Conservation (phyloP, 2,113 vertebrate genomes). For the Panurus biarmicus region DNA sequence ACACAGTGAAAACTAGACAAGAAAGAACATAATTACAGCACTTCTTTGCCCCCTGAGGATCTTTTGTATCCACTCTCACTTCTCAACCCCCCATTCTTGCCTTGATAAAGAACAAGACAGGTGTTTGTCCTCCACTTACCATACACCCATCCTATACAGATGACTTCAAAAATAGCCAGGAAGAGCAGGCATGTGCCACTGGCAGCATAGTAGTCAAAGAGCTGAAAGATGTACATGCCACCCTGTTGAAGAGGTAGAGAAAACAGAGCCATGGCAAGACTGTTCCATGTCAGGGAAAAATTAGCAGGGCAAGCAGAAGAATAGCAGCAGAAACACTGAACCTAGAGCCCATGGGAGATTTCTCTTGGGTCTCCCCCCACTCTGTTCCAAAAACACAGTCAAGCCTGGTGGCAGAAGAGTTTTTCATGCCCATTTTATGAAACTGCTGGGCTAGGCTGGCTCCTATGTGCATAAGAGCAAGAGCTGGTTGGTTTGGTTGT, state of each 20-base stretch:
- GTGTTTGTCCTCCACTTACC: constrained; percentile 72
- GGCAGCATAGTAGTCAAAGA: constrained; percentile 93
- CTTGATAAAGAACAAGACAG: not conserved
- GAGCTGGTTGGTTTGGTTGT: not conserved
- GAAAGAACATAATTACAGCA: not conserved
- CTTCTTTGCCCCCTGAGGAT: not conserved
- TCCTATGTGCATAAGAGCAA: not conserved
- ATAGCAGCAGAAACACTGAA: not conserved
- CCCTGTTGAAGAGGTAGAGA: constrained; percentile 69
- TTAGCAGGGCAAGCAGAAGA: not conserved
- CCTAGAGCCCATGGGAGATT: not conserved
- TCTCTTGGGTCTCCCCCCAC: not conserved
- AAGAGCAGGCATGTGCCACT: constrained; percentile 91
- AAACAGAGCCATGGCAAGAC: not conserved
- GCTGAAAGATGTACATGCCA: constrained; percentile 92
- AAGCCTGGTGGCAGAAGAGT: not conserved
- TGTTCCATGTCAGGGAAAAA: not conserved
- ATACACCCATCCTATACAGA: constrained; percentile 88
- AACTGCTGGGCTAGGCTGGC: not conserved
- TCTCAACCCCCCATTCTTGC: not conserved
- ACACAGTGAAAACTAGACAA: not conserved
- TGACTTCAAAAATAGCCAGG: constrained; percentile 82
- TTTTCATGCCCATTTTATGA: not conserved
- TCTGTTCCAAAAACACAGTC: not conserved
- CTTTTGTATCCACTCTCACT: not conserved